phyloP scores from a whole-genome alignment of 2,113 vertebrate species.

The Dipodomys ordii region DNA sequence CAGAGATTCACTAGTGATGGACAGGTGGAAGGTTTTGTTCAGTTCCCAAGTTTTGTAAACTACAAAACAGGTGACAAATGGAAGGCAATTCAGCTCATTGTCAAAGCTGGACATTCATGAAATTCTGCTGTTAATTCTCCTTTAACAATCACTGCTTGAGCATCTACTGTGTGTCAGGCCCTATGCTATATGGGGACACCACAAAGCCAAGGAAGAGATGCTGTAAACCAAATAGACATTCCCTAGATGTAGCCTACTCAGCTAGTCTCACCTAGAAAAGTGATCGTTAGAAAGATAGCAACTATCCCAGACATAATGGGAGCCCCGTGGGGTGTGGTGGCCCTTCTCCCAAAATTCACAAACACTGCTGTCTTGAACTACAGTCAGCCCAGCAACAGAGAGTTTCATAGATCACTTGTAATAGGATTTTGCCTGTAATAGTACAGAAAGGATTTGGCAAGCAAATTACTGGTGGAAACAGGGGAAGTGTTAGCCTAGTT shows the following conservation, averaged over 20 bases:
- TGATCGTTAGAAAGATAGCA: background rate
- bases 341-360: background rate
- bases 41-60: background rate
- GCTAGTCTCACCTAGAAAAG: background rate
- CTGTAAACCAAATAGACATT: too few species aligned
- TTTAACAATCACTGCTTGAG: background rate
- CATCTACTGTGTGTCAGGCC: background rate
- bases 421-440: slow-evolving; percentile 52
- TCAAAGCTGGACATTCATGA: background rate
- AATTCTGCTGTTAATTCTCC: background rate
- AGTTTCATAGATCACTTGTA: slow-evolving; percentile 20
- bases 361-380: background rate
- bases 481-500: slow-evolving; percentile 69
- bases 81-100: background rate
- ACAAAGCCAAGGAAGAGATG: background rate
- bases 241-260: background rate
- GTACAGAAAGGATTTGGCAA: slow-evolving; percentile 63
- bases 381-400: background rate
- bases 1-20: background rate
- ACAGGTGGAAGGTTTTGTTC: background rate
- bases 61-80: background rate
- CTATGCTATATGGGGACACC: background rate
- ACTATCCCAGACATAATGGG: background rate
- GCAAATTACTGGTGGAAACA: slow-evolving; percentile 67
- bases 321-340: background rate